Evolutionary conservation across 2,888 invertebrate genomes (phyloP), one percentile per base, ranked within the genome.

Genomic region (Anoplius nigerrimus): DNA sequence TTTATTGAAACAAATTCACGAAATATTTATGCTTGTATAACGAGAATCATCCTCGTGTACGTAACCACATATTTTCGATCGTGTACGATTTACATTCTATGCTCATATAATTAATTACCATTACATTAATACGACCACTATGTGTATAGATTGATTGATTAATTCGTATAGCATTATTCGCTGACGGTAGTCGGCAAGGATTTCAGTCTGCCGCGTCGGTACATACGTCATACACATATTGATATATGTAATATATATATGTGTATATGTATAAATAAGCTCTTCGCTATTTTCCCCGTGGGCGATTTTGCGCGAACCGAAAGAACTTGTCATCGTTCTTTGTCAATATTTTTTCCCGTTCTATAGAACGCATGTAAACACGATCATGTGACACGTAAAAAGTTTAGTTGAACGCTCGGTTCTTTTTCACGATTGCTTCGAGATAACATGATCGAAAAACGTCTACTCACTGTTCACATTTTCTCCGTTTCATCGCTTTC

Each of bases 101-200:
- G 34, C 34, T 34, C 34, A 34, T 6, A 34, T 34, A 78, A 34
- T 62, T 34, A 78, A 34, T 62, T 74, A 79, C 69, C 56, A 64
- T 80, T 77, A 79, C 68, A 78, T 66, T 74, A 72, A 71, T 69
- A 79, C 75, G 78, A 75, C 66, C 75, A 71, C 73, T 76, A 70
- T 75, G 67, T 67, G 57, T 72, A 71, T 71, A 80, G 73, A 81
- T 71, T 73, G 72, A 81, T 78, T 72, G 75, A 75, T 82, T 74
- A 34, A 34, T 78, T 72, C 69, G 66, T 74, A 65, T 64, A 68
- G 57, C 71, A 34, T 34, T 34, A 56, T 56, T 69, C 69, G 71
- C 55, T 61, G 56, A 71, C 57, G 61, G 78, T 75, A 67, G 65
- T 75, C 71, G 74, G 69, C 71, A 71, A 75, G 57, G 66, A 62